phyloP scores from a whole-genome alignment of 2,113 vertebrate genomes.

The Penelope pileata region DNA sequence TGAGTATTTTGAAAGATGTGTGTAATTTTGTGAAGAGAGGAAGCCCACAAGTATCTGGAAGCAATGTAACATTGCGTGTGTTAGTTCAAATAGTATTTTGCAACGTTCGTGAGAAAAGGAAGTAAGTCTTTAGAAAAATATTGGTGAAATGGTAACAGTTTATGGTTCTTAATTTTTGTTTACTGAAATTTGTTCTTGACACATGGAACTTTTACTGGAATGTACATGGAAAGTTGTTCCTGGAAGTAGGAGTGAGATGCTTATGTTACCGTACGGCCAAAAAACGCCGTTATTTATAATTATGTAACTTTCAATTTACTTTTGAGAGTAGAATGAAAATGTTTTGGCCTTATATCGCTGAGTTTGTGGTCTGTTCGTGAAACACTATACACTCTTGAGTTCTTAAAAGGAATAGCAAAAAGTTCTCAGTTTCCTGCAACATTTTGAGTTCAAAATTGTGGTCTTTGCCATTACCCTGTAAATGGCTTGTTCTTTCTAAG shows the following conservation, averaged over 20 bases:
- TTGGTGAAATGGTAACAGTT: constrained; percentile 45
- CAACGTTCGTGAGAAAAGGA: constrained; percentile 60
- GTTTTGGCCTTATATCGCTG: not conserved
- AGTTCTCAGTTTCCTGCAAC: not conserved
- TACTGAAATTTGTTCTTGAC: constrained; percentile 35
- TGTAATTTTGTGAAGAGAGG: constrained; percentile 13
- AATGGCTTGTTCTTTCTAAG: not conserved
- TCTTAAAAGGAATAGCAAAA: not conserved
- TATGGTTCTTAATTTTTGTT: constrained; percentile 45
- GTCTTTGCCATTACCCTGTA: not conserved
- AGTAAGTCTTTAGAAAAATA: constrained; percentile 54
- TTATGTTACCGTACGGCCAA: not conserved
- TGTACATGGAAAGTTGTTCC: not conserved
- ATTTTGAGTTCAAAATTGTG: not conserved
- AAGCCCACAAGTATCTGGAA: constrained; percentile 3
- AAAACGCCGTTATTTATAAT: not conserved
- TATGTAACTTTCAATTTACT: not conserved
- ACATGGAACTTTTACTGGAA: not conserved
- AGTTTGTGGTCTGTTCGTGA: not conserved
- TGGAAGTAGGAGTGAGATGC: not conserved
- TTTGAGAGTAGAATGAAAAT: not conserved
- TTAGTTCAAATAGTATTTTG: constrained; percentile 43
- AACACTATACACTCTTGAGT: not conserved
- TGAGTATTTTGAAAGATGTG: constrained; percentile 35
- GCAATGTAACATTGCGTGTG: not conserved